phyloP scores from a whole-genome alignment of 2,888 invertebrate species.

The Unio delphinus region DNA sequence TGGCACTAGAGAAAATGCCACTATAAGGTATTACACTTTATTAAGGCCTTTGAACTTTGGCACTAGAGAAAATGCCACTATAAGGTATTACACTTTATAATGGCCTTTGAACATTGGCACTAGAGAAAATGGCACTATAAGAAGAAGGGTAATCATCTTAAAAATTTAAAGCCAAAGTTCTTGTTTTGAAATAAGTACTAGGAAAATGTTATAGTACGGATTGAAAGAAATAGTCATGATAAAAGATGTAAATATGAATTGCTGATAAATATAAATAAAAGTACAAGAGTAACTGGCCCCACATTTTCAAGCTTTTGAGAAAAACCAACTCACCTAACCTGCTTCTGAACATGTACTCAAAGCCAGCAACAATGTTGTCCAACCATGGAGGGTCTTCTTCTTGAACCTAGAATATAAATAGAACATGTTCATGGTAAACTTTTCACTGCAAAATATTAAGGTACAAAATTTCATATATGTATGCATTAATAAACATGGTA shows the following conservation, averaged over 20 bases:
- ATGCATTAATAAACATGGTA: background rate
- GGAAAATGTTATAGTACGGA: background rate
- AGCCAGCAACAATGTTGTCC: conserved; percentile 29
- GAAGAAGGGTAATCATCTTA: too few relatives aligned
- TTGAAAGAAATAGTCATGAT: background rate
- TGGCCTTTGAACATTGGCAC: too few relatives aligned
- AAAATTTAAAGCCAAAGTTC: too few relatives aligned
- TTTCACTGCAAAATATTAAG: background rate
- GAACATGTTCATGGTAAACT: background rate
- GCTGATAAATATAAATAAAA: background rate
- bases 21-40: too few relatives aligned
- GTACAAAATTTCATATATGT: background rate
- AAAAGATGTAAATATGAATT: background rate
- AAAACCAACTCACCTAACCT: conserved; percentile 38
- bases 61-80: too few relatives aligned
- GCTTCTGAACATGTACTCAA: conserved; percentile 40
- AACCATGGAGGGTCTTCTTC: conserved; percentile 39
- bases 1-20: too few relatives aligned
- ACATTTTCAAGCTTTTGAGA: background rate
- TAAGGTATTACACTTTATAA: too few relatives aligned
- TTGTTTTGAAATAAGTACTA: background rate
- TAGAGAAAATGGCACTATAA: too few relatives aligned
- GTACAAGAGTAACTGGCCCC: background rate
- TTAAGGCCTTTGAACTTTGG: too few relatives aligned
- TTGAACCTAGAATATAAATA: conserved; percentile 24